Evolutionary conservation across 2,113 vertebrate genomes (phyloP).

Genomic region (Mungos mungo): DNA sequence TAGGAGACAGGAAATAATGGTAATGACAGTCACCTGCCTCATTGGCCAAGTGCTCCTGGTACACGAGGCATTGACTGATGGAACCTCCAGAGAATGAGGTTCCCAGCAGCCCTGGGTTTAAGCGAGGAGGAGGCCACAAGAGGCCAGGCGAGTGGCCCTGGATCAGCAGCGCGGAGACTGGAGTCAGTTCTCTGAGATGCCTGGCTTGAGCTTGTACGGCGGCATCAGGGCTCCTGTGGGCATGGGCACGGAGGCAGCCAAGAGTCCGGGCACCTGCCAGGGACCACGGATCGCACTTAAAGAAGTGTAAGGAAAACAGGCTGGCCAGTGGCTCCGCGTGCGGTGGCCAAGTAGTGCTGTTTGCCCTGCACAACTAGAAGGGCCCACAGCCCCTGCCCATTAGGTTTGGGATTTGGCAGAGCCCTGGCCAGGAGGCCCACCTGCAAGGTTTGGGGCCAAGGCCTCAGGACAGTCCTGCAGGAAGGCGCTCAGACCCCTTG

Average conservation of each 20-base stretch:
- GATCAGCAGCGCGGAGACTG: neutral
- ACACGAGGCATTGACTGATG: fast-evolving
- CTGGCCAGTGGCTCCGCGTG: neutral
- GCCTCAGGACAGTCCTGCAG: neutral
- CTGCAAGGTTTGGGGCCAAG: neutral
- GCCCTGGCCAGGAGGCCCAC: neutral
- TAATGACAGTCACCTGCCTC: neutral
- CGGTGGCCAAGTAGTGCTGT: neutral
- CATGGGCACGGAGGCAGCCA: neutral
- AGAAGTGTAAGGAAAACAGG: neutral
- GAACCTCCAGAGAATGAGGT: fast-evolving
- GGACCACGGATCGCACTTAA: neutral
- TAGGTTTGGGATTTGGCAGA: neutral
- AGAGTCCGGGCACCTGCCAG: neutral
- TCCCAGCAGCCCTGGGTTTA: neutral
- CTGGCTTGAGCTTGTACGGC: too few species aligned
- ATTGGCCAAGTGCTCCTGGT: fast-evolving
- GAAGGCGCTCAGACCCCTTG: fast-evolving
- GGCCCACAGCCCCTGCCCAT: neutral
- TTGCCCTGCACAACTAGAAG: neutral
- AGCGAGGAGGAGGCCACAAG: neutral
- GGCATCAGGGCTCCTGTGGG: neutral
- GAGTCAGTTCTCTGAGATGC: neutral
- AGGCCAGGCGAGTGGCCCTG: fast-evolving
- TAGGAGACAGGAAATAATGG: neutral